phyloP scores from a whole-genome alignment of 1,140 invertebrate genomes.

The Drosophila orena region DNA sequence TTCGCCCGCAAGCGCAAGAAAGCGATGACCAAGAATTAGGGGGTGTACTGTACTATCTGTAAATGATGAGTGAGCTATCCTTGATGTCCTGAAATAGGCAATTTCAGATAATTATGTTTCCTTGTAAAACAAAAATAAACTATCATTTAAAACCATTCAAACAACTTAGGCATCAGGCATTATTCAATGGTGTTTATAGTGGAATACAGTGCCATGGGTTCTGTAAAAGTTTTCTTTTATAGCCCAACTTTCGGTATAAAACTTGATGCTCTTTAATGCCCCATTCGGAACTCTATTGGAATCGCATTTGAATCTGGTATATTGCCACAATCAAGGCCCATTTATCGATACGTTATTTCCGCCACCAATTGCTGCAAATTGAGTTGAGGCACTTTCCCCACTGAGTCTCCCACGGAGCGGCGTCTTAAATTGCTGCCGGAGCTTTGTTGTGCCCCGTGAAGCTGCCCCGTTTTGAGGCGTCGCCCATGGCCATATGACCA shows the following conservation, averaged over 20 bases:
- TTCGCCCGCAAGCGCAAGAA: slow-evolving; percentile 48
- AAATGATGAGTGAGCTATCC: too few relatives aligned
- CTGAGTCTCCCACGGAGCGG: slow-evolving; percentile 15
- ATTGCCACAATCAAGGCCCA: slow-evolving; percentile 24
- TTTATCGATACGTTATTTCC: slow-evolving; percentile 17
- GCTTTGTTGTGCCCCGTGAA: slow-evolving; percentile 9
- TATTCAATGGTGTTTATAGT: too few relatives aligned
- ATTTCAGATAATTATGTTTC: too few relatives aligned
- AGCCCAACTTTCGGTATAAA: not conserved
- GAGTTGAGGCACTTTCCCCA: slow-evolving; percentile 6
- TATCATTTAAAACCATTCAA: too few relatives aligned
- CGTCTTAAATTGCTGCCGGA: slow-evolving; percentile 24
- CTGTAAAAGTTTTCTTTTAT: not conserved
- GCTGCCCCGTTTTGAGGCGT: not conserved
- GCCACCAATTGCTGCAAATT: slow-evolving; percentile 15
- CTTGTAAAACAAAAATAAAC: too few relatives aligned
- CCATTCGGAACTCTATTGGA: slow-evolving; percentile 16
- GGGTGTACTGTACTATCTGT: too few relatives aligned
- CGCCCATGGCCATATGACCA: slow-evolving; percentile 23
- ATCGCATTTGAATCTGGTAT: slow-evolving; percentile 7
- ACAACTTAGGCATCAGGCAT: too few relatives aligned
- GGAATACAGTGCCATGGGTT: too few relatives aligned
- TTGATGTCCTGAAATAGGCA: too few relatives aligned
- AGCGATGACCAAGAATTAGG: slow-evolving; percentile 9
- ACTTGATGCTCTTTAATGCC: not conserved